Percentiles rank a stretch among this genome's conserved stretches.
Conservation (phyloP, 1,140 invertebrate species). For the Bradynema listronoti region DNA sequence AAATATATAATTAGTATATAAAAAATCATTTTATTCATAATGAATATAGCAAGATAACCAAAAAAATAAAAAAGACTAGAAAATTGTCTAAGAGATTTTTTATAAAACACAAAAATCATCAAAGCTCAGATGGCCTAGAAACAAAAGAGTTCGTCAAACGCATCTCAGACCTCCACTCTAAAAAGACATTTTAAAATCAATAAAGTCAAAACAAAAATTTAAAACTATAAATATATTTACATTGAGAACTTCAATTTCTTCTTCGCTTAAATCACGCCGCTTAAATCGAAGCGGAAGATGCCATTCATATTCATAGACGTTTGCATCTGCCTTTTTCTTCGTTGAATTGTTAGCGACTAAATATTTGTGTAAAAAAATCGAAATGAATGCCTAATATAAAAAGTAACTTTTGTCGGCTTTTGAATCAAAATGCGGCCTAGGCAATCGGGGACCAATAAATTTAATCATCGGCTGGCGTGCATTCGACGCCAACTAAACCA, state of each 20-base stretch:
- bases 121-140: too few species aligned
- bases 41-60: too few species aligned
- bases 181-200: not conserved
- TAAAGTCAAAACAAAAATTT: not conserved
- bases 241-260: conserved; percentile 51
- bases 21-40: too few species aligned
- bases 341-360: not conserved
- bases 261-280: conserved; percentile 39
- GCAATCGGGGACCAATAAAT: conserved; percentile 39
- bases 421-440: conserved; percentile 30
- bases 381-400: not conserved
- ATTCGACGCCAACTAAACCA: not conserved
- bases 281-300: conserved; percentile 41
- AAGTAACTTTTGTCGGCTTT: too few species aligned
- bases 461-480: conserved; percentile 41
- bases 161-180: too few species aligned
- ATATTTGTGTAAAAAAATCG: not conserved
- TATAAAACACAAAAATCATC: too few species aligned
- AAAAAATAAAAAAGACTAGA: too few species aligned
- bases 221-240: conserved; percentile 19
- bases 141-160: too few species aligned
- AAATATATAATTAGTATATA: too few species aligned
- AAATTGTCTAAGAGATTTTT: too few species aligned
- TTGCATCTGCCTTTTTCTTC: not conserved
- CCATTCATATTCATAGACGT: not conserved